Conservation (phyloP, 30 jellyfish, hydroid and myxozoan species). For the Chrysaora quinquecirrha region DNA sequence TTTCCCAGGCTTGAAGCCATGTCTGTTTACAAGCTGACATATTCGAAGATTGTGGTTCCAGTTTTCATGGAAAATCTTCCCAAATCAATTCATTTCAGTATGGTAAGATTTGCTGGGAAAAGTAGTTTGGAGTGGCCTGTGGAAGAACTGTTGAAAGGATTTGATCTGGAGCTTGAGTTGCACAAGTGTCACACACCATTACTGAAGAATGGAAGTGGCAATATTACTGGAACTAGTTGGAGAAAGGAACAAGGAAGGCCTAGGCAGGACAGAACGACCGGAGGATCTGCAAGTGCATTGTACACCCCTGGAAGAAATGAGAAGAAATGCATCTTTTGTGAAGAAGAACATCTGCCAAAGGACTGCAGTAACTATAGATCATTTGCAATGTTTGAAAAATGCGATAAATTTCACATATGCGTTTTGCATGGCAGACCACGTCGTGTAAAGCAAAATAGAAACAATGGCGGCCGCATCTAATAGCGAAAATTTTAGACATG, state of each 20-base stretch:
- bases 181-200: not conserved
- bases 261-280: not conserved
- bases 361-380: not conserved
- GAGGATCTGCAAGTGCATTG: conserved; percentile 6
- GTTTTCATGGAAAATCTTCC: conserved; percentile 20
- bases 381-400: no score
- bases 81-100: not conserved
- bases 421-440: no score
- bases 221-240: not conserved
- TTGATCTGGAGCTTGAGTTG: conserved; percentile 5
- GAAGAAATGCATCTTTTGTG: not conserved
- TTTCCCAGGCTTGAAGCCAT: no score
- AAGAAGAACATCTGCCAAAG: not conserved
- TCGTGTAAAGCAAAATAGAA: no score
- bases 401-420: no score
- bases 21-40: no score
- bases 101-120: conserved; percentile 4
- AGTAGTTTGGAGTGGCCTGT: not conserved
- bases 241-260: not conserved
- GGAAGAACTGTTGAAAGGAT: not conserved
- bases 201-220: not conserved
- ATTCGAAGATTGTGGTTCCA: no score
- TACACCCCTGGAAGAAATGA: not conserved
- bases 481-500: no score
- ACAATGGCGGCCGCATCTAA: no score